Base-by-base conservation (phyloP, 2,797 vertebrate genomes). In the Amblyopsis hoosieri region DNA sequence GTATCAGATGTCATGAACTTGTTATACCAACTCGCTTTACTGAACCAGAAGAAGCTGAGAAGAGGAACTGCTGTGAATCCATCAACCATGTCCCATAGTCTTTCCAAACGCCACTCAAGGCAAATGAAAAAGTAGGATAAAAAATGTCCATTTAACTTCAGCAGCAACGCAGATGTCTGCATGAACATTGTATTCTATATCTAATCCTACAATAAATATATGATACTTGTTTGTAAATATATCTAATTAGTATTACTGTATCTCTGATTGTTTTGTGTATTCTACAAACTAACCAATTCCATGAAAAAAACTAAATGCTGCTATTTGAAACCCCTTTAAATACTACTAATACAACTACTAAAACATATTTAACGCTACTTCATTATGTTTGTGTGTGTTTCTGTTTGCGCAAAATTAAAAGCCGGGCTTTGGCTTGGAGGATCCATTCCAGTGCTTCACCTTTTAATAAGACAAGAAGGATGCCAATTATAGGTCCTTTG, bases 381-480 rank as follows among this genome's bases (percentile, higher is more conserved):
- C 61, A 73, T 68, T 37, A 12, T 73, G 46, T 84, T 48, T 45
- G 48, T 66, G 62, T 64, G 68, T 37, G 72, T 56, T 37, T 83
- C 71, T 88, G 83, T 89, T 89, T 85, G 75, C 76, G 68, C 67
- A 66, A 60, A 42, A 64, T 72, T 87, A 91, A 90, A 85, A 76
- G 74, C 67, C 50, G 8, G 64, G 67, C 58, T 64, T 57, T 78
- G 75, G 82, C 71, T 84, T 79, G 50, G 55, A 72, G 78, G 81
- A 86, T 90, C 82, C 82, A 77, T 80, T 69, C 74, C 72, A 85
- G 76, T 67, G 81, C 80, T 73, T 86, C 87, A 72, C 65, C 76
- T 86, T 87, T 88, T 91, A 93, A 92, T 90, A 93, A 92, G 90
- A 90, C 88, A 87, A 91, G 90, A 92, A 92, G 87, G 89, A 88